Evolutionary conservation across 2,888 invertebrate species (phyloP), one percentile per base, ranked within the genome.

Genomic region (Sepioteuthis lessoniana): DNA sequence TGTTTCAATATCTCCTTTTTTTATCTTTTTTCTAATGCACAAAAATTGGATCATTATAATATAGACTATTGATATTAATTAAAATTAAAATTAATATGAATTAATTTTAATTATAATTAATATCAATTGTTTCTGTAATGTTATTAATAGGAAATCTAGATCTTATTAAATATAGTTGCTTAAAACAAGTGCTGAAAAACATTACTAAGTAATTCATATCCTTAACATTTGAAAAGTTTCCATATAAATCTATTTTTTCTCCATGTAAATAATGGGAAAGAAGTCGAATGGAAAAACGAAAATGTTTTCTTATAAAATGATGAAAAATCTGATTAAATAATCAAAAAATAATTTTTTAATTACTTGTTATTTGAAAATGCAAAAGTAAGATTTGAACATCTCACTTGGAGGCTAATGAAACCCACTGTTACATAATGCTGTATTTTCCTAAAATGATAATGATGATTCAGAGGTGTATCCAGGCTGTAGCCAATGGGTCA

Each of bases 361-460:
- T 76, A 76, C 4, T 76, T n/a, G n/a, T 35, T n/a, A n/a, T 76
- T 76, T 76, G 76, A 76, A 76, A 76, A 76, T 35, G n/a, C 76
- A n/a, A n/a, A 55, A 55, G 55, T 55, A 55, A 76, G n/a, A 76
- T 76, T 76, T 76, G 76, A 76, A 76, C 76, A 76, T 76, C 76
- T 76, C 76, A 76, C 76, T 76, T 76, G 76, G 76, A 76, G 76
- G 76, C 76, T n/a, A 35, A 16, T 76, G 10, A 76, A 76, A n/a
- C n/a, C n/a, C 76, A 76, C n/a, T 76, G n/a, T 76, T 76, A 35
- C 76, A n/a, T 76, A n/a, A 76, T 76, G n/a, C n/a, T 76, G n/a
- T 76, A 35, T 76, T 76, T 76, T 76, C 35, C 16, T 76, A n/a
- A 76, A 76, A 76, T 76, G 76, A n/a, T 76, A 31, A 25, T 28